A percentile compares a stretch with the other conserved stretches of the same genome.
phyloP scores from a whole-genome alignment of 2,797 vertebrate genomes.

The Nothura maculosa region DNA sequence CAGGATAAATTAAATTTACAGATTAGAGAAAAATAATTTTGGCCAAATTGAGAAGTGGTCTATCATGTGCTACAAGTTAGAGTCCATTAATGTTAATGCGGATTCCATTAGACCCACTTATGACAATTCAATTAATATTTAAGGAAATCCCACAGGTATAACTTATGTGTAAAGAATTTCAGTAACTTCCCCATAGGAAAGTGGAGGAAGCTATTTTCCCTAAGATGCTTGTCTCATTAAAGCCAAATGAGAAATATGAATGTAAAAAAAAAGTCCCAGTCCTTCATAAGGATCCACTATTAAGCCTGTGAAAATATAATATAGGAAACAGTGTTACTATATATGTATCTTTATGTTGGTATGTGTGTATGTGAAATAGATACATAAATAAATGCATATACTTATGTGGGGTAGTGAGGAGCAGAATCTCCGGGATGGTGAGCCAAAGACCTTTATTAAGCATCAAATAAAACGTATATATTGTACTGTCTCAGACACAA shows the following conservation, averaged over 20 bases:
- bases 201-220: not conserved
- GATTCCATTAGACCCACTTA: not conserved
- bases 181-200: not conserved
- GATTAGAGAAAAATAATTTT: not conserved
- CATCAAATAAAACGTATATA: too few relatives aligned
- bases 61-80: not conserved
- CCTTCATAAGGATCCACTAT: not conserved
- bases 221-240: not conserved
- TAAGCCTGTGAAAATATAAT: not conserved
- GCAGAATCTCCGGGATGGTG: too few relatives aligned
- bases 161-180: not conserved
- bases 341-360: fast-evolving
- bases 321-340: not conserved
- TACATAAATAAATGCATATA: not conserved
- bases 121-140: not conserved
- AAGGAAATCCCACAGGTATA: not conserved
- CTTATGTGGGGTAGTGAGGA: not conserved
- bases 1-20: slow-evolving; percentile 3
- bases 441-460: too few relatives aligned
- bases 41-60: not conserved
- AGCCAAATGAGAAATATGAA: fast-evolving
- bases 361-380: not conserved
- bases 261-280: not conserved
- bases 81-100: not conserved
- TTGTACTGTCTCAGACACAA: too few relatives aligned